Evolutionary conservation across 37 sponge, comb jelly and placozoan genomes (phyloP).

Genomic region (Ephydatia muelleri): DNA sequence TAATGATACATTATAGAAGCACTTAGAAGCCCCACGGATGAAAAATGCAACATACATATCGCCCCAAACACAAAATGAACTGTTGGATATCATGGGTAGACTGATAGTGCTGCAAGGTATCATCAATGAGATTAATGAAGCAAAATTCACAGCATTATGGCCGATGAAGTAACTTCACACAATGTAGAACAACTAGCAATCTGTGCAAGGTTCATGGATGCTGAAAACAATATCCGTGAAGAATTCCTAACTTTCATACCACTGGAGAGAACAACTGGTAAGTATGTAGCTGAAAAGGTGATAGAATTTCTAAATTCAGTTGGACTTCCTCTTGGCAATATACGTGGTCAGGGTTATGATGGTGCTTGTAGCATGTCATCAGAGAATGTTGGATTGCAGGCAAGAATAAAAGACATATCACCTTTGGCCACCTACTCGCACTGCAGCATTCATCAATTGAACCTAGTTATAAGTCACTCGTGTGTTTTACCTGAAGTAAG

Average conservation of each 20-base stretch:
- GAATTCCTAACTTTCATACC: background rate
- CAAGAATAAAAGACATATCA: slow-evolving; percentile 32
- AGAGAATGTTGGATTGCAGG: slow-evolving; percentile 51
- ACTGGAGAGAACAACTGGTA: slow-evolving; percentile 6
- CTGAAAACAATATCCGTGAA: slow-evolving; percentile 21
- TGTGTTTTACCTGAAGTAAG: slow-evolving; percentile 47
- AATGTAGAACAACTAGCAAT: slow-evolving; percentile 44
- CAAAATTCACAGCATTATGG: slow-evolving; percentile 31
- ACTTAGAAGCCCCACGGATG: slow-evolving; percentile 23
- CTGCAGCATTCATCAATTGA: slow-evolving; percentile 55
- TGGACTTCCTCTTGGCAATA: slow-evolving; percentile 27
- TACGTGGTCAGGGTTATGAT: slow-evolving; percentile 61
- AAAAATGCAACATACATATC: slow-evolving; percentile 25
- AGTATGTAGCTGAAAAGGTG: background rate
- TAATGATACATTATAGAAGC: background rate
- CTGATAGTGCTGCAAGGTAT: background rate
- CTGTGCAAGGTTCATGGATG: slow-evolving; percentile 48
- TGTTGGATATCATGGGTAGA: slow-evolving; percentile 5
- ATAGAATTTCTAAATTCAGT: slow-evolving; percentile 26
- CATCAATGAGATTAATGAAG: background rate
- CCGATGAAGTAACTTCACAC: slow-evolving; percentile 53
- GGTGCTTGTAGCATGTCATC: slow-evolving; percentile 47
- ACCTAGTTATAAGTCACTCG: slow-evolving; percentile 43
- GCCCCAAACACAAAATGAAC: background rate
- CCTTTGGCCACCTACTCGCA: slow-evolving; percentile 53